Conservation (phyloP, 2,888 invertebrate species). For the Limnephilus auricula region DNA sequence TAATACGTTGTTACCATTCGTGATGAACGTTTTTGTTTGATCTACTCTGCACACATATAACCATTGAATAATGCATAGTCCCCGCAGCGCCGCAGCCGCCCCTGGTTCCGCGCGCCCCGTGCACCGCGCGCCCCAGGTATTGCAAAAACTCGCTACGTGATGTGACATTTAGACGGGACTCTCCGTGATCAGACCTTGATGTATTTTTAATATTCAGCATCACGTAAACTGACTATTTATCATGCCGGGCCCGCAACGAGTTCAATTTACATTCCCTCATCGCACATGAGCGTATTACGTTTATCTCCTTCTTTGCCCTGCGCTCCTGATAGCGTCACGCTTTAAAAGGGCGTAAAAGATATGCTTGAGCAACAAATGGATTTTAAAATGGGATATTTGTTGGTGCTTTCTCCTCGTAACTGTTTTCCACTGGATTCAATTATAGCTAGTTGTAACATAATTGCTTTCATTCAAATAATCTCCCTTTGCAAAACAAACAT, state of each 20-base stretch:
- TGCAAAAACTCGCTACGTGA: slow-evolving; percentile 28
- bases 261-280: slow-evolving; percentile 38
- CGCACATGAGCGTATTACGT: slow-evolving; percentile 14
- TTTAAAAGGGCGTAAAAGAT: background rate
- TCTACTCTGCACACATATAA: background rate
- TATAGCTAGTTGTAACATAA: background rate
- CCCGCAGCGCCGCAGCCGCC: background rate
- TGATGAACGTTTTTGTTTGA: background rate
- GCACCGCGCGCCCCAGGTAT: slow-evolving; percentile 20
- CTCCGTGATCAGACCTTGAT: slow-evolving; percentile 42
- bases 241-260: slow-evolving; percentile 33
- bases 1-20: background rate
- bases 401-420: background rate
- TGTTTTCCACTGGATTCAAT: background rate
- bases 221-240: slow-evolving; percentile 43
- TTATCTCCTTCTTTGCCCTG: slow-evolving; percentile 11
- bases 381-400: background rate
- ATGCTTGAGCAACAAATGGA: background rate
- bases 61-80: background rate
- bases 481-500: background rate
- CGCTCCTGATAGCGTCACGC: background rate
- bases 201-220: slow-evolving; percentile 46
- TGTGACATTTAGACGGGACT: slow-evolving; percentile 27
- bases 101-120: background rate
- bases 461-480: background rate